Evolutionary conservation across 2,113 vertebrate genomes (phyloP).

Genomic region (Heptranchias perlo): DNA sequence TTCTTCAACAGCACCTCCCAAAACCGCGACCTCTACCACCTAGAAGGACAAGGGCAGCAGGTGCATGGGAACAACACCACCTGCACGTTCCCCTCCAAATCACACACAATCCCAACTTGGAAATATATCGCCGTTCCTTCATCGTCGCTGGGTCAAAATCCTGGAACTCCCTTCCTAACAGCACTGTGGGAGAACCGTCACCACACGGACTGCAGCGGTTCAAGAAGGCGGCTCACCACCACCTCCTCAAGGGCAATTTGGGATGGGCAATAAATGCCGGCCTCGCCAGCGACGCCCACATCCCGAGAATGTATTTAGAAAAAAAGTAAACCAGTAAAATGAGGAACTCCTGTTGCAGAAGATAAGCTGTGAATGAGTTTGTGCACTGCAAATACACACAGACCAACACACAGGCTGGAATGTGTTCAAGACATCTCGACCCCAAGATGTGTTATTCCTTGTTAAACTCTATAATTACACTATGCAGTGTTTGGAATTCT

Average conservation of each 20-base stretch:
- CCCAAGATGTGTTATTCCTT: background rate
- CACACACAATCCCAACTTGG: background rate
- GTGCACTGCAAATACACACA: no score
- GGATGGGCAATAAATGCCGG: background rate
- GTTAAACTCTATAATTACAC: background rate
- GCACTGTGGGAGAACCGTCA: background rate
- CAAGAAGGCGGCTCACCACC: background rate
- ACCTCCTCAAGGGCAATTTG: background rate
- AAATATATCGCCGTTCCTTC: no score
- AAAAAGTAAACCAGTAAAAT: background rate
- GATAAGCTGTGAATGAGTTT: background rate
- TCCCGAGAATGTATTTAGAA: background rate
- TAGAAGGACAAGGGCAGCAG: background rate
- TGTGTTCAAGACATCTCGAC: background rate
- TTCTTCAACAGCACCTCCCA: background rate
- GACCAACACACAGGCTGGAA: background rate
- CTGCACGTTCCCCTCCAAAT: background rate
- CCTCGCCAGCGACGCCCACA: background rate
- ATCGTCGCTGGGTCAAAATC: background rate
- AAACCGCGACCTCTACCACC: background rate
- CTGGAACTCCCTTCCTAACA: background rate
- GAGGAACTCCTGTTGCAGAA: background rate
- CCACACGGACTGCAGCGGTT: background rate
- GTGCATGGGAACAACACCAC: background rate
- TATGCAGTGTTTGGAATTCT: background rate